Evolutionary conservation across 2,113 vertebrate genomes (phyloP).

Genomic region (Lanius collurio): DNA sequence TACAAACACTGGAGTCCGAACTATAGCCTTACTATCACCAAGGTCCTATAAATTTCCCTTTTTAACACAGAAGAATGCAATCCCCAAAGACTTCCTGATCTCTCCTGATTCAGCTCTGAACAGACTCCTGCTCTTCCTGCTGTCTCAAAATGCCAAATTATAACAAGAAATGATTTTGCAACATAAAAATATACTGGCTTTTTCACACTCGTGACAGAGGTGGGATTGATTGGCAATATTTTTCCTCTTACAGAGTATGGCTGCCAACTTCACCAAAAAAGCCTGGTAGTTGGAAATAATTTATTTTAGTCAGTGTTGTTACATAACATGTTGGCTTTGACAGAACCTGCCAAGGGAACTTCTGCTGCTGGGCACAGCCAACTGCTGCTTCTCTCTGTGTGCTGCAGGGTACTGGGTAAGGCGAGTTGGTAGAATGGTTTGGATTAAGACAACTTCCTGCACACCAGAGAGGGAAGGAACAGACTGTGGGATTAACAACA

Average conservation of each 20-base stretch:
- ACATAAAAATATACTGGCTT: neutral
- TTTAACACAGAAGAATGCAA: neutral
- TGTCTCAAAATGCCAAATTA: neutral
- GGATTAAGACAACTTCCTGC: neutral
- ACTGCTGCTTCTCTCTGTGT: rapidly evolving
- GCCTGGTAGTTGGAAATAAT: rapidly evolving
- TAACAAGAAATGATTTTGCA: neutral
- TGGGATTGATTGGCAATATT: neutral
- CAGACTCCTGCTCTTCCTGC: neutral
- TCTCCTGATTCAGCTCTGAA: neutral
- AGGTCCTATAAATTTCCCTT: neutral
- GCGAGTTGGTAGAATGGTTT: neutral
- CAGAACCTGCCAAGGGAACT: neutral
- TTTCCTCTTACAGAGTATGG: neutral
- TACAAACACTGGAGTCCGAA: neutral
- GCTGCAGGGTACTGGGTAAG: rapidly evolving
- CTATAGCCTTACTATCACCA: neutral
- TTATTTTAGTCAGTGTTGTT: neutral
- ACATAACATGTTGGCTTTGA: neutral
- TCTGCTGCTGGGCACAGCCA: neutral
- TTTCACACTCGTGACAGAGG: neutral
- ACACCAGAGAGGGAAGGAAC: neutral
- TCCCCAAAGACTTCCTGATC: neutral
- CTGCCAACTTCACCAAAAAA: neutral
- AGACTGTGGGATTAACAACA: neutral